phyloP scores from a whole-genome alignment of 64 coral and sea anemone species.

The Cladopsammia gracilis region DNA sequence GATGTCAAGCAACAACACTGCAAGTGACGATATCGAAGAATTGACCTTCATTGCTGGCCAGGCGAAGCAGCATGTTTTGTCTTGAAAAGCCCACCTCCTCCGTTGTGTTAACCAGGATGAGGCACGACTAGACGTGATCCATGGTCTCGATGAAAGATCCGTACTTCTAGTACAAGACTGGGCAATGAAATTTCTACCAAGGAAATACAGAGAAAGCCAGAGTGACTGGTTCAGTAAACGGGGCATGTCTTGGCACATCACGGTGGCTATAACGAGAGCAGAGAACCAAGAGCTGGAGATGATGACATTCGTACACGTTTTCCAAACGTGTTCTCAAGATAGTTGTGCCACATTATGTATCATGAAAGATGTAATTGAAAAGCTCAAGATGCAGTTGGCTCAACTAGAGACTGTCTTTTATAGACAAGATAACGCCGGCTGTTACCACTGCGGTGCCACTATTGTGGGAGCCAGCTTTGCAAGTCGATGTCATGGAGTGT shows the following conservation, averaged over 20 bases:
- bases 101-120: conserved; percentile 31
- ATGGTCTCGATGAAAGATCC: neutral
- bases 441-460: no score
- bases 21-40: neutral
- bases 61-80: neutral
- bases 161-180: no score
- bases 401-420: no score
- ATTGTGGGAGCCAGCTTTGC: no score
- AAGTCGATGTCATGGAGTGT: no score
- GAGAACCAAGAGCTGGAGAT: neutral
- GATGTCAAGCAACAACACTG: neutral
- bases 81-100: neutral
- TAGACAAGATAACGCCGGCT: no score
- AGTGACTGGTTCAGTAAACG: no score
- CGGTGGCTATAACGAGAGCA: neutral
- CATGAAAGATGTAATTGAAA: no score
- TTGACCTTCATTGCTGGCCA: neutral
- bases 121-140: conserved; percentile 10
- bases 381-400: conserved; percentile 13
- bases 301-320: neutral
- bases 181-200: no score
- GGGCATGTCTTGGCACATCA: conserved; percentile 2
- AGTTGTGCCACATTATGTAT: neutral
- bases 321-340: neutral
- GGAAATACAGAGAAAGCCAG: no score